These are phyloP conservation scores for Bucorvus abyssinicus DNA, from an alignment of 2,797 vertebrate genomes.

Conservation along the genomic window DNA sequence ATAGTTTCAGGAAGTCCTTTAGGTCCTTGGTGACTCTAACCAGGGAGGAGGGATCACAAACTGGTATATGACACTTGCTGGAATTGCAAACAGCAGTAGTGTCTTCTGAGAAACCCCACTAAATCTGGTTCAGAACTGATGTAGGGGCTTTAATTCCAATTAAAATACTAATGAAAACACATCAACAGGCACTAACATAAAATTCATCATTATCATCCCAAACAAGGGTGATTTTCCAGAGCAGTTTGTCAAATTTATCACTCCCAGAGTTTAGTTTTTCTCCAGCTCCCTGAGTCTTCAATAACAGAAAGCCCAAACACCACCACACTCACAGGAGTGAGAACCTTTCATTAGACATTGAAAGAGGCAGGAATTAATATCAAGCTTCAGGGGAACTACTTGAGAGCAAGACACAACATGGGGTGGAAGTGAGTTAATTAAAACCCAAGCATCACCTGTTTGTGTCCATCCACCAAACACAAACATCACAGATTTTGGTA, in stretches of 20 bases:
- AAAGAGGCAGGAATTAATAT: neutral
- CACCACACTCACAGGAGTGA: neutral
- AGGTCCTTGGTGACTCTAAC: neutral
- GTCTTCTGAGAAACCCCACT: neutral
- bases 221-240: neutral
- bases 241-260: neutral
- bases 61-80: neutral
- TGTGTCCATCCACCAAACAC: neutral
- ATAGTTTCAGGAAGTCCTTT: neutral
- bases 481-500: neutral
- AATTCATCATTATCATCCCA: neutral
- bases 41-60: neutral
- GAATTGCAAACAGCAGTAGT: neutral
- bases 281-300: neutral
- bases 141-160: neutral
- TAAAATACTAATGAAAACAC: neutral
- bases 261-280: neutral
- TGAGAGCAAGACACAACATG: neutral
- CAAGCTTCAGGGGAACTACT: neutral
- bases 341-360: accelerated
- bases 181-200: neutral
- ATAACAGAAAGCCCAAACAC: neutral
- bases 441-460: neutral
- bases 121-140: neutral
- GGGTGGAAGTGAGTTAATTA: neutral